Percentiles rank a stretch among this genome's conserved stretches.
phyloP scores from a whole-genome alignment of 2,888 invertebrate genomes.

The Pandemis corylana region DNA sequence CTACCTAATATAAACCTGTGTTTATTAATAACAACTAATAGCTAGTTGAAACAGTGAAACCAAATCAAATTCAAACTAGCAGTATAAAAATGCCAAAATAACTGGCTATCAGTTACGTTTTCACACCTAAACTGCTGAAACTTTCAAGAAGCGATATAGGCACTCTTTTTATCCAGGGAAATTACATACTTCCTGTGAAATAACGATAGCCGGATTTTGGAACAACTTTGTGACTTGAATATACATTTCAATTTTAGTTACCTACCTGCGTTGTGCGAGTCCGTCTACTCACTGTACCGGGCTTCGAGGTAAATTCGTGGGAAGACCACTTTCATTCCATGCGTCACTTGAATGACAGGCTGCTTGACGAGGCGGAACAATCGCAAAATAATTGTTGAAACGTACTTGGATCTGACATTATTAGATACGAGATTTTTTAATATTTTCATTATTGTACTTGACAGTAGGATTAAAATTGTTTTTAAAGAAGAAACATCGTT shows the following conservation, averaged over 20 bases:
- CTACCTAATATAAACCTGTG: slow-evolving; percentile 14
- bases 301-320: slow-evolving; percentile 33
- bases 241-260: background rate
- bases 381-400: slow-evolving; percentile 27
- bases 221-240: slow-evolving; percentile 11
- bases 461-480: too few species aligned
- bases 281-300: slow-evolving; percentile 4
- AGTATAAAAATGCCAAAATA: too few species aligned
- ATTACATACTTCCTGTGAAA: too few species aligned
- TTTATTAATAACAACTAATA: slow-evolving; percentile 27
- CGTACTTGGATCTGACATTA: slow-evolving; percentile 29
- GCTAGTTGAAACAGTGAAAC: slow-evolving; percentile 8
- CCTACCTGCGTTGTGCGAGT: background rate
- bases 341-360: slow-evolving; percentile 44
- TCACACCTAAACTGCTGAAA: too few species aligned
- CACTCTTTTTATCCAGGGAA: too few species aligned
- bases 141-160: too few species aligned
- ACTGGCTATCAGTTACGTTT: too few species aligned
- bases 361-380: slow-evolving; percentile 40
- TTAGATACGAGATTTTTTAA: slow-evolving; percentile 13
- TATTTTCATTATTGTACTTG: too few species aligned
- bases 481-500: too few species aligned
- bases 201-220: too few species aligned
- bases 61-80: background rate
- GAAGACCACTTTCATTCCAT: slow-evolving; percentile 43